Conservation (phyloP, 2,113 vertebrate species). For the Mungos mungo region DNA sequence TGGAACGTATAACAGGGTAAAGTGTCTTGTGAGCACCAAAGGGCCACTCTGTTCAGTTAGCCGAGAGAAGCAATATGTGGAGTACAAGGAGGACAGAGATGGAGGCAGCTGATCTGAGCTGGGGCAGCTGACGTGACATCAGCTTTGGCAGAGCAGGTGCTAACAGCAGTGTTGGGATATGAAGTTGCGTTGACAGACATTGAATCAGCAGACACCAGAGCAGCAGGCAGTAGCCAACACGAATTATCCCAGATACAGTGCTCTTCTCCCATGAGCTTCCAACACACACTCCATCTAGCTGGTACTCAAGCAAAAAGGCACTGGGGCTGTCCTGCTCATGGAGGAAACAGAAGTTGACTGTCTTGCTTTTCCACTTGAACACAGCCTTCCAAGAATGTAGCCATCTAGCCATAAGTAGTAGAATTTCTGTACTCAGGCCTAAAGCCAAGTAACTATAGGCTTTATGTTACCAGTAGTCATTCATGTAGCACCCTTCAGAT, state of each 20-base stretch:
- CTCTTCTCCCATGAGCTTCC: constrained; percentile 16
- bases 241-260: constrained; percentile 22
- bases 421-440: neutral
- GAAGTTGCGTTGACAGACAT: constrained; percentile 60
- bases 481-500: neutral
- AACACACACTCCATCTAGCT: neutral
- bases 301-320: neutral
- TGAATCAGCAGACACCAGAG: constrained; percentile 65
- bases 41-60: neutral
- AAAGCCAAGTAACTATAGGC: neutral
- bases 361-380: neutral
- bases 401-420: neutral
- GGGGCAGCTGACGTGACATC: constrained; percentile 58
- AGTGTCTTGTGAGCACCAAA: neutral
- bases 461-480: neutral
- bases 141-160: constrained; percentile 67
- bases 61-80: neutral
- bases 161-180: constrained; percentile 61
- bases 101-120: constrained; percentile 23
- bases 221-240: constrained; percentile 36
- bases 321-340: neutral
- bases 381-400: neutral
- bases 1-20: neutral
- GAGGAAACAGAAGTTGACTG: neutral
- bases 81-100: neutral